phyloP scores from a whole-genome alignment of 2,113 vertebrate species.

The Calypte anna region DNA sequence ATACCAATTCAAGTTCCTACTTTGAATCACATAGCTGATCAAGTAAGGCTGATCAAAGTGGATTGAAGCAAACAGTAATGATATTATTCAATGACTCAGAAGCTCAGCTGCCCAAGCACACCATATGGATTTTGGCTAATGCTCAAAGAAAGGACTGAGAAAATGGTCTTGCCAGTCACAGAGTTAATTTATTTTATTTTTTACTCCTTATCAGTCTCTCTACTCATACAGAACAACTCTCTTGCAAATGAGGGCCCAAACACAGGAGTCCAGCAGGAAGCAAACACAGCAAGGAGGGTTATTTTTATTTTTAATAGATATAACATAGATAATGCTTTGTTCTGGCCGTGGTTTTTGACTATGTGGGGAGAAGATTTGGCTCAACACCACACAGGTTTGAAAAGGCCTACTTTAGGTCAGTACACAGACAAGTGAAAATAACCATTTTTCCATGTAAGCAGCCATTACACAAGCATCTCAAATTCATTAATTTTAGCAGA shows the following conservation, averaged over 20 bases:
- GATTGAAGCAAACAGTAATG: slow-evolving; percentile 31
- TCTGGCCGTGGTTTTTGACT: not conserved
- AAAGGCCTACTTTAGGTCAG: not conserved
- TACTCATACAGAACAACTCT: not conserved
- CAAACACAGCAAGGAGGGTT: not conserved
- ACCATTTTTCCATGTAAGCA: not conserved
- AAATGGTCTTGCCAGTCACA: not conserved
- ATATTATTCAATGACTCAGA: slow-evolving; percentile 30
- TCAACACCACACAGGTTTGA: not conserved
- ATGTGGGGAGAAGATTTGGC: not conserved
- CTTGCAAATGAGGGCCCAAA: not conserved
- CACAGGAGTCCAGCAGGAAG: not conserved
- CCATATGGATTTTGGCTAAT: not conserved
- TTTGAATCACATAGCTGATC: not conserved
- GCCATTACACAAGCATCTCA: not conserved
- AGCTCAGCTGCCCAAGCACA: not conserved
- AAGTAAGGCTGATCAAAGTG: slow-evolving; percentile 17
- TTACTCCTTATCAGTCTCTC: not conserved
- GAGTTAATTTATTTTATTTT: not conserved
- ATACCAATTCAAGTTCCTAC: not conserved
- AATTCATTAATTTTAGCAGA: not conserved
- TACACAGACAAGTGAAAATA: not conserved
- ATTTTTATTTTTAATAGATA: not conserved
- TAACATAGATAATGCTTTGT: not conserved
- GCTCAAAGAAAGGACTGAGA: not conserved